A percentile compares a stretch with the other conserved stretches of the same genome.
phyloP scores from a whole-genome alignment of 2,113 vertebrate species.

The Hyla sarda region DNA sequence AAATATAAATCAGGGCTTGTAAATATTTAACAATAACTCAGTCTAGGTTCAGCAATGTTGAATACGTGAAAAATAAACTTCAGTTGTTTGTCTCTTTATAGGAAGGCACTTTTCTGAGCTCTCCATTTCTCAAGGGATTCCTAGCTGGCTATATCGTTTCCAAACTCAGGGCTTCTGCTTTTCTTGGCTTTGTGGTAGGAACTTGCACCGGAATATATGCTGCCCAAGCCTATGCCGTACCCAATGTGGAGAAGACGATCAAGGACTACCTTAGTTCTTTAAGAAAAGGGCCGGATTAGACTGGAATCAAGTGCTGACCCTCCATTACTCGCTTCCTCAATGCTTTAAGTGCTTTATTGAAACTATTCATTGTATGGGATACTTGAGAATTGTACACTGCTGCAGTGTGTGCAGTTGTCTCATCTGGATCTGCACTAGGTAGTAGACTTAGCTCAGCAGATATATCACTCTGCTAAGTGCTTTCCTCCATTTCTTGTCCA shows the following conservation, averaged over 20 bases:
- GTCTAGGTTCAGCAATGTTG: not conserved
- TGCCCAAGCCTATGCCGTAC: conserved; percentile 86
- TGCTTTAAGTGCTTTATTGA: conserved; percentile 54
- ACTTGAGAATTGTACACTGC: not conserved
- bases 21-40: not conserved
- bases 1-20: not conserved
- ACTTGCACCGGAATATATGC: conserved; percentile 89
- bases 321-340: conserved; percentile 18
- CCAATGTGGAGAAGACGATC: conserved; percentile 87
- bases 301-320: conserved; percentile 27
- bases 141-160: conserved; percentile 91
- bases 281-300: conserved; percentile 84
- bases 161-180: conserved; percentile 89
- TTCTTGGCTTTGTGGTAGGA: conserved; percentile 86
- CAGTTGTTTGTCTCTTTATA: conserved; percentile 60
- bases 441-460: conserved; percentile 25
- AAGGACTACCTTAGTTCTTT: conserved; percentile 80
- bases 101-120: conserved; percentile 84
- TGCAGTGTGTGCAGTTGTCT: accelerated
- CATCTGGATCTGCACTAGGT: conserved; percentile 44
- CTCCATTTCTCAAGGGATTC: conserved; percentile 93
- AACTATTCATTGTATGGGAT: conserved; percentile 9
- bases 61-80: not conserved
- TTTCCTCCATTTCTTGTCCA: conserved; percentile 21
- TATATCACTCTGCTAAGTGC: conserved; percentile 41